phyloP scores from a whole-genome alignment of 2,888 invertebrate genomes.

The Pantelozetes paolii region DNA sequence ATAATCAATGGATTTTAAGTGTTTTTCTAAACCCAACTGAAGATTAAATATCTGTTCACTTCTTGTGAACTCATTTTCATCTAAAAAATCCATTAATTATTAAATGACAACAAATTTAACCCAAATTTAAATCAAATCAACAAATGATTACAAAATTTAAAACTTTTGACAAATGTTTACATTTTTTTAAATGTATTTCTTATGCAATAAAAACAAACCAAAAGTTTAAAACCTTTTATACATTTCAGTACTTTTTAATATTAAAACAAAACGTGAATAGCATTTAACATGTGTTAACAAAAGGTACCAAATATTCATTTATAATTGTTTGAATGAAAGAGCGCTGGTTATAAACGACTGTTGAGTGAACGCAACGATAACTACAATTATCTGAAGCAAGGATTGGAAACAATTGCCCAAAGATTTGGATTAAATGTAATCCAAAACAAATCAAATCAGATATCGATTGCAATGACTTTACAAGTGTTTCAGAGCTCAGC shows the following conservation, averaged over 20 bases:
- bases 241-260: no score
- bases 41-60: slow-evolving; percentile 22
- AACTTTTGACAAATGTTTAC: background rate
- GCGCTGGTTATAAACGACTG: slow-evolving; percentile 61
- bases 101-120: background rate
- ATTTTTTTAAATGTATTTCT: no score
- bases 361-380: slow-evolving; percentile 61
- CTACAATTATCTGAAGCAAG: slow-evolving; percentile 61
- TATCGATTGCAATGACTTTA: slow-evolving; percentile 58
- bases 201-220: no score
- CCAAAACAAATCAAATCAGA: slow-evolving; percentile 63
- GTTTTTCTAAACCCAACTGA: background rate
- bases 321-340: slow-evolving; percentile 64
- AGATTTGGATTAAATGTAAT: slow-evolving; percentile 61
- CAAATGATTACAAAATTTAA: background rate
- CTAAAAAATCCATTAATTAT: background rate
- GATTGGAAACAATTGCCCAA: slow-evolving; percentile 59
- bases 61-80: background rate
- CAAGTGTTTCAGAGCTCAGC: background rate
- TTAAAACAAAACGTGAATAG: no score
- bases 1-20: background rate
- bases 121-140: background rate
- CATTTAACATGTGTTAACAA: no score
- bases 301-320: background rate
- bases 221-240: no score